Conservation (phyloP, 2,888 invertebrate species). For the Scrobipalpa atriplicella region DNA sequence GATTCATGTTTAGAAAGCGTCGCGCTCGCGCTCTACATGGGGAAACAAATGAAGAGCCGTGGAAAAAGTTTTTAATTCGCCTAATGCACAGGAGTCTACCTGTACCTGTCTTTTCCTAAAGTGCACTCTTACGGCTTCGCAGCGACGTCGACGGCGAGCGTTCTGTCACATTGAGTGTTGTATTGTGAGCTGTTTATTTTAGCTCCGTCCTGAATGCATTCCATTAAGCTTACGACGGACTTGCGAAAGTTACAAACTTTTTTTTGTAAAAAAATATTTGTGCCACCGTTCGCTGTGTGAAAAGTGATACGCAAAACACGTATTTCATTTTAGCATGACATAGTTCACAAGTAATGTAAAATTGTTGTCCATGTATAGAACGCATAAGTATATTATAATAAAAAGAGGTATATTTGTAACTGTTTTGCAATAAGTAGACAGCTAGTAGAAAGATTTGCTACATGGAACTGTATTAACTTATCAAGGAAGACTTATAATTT, state of each 20-base stretch:
- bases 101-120: constrained; percentile 70
- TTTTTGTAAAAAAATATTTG: constrained; percentile 22
- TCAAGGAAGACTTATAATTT: too few relatives aligned
- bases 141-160: constrained; percentile 48
- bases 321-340: not conserved
- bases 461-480: too few relatives aligned
- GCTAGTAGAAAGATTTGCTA: too few relatives aligned
- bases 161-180: constrained; percentile 71
- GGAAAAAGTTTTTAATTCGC: constrained; percentile 78
- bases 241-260: constrained; percentile 35
- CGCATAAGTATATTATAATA: too few relatives aligned
- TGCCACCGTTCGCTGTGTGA: not conserved
- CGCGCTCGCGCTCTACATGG: constrained; percentile 59
- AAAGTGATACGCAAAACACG: not conserved
- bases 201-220: constrained; percentile 60
- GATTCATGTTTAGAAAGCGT: constrained; percentile 54
- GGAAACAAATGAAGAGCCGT: constrained; percentile 70
- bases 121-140: constrained; percentile 67
- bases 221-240: constrained; percentile 44
- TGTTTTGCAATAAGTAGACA: too few relatives aligned
- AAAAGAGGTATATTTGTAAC: too few relatives aligned
- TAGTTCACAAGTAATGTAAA: too few relatives aligned
- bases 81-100: constrained; percentile 73
- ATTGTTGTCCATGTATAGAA: too few relatives aligned
- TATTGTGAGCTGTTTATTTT: constrained; percentile 73